phyloP scores from a whole-genome alignment of 2,113 vertebrate genomes.

The Neoarius graeffei region DNA sequence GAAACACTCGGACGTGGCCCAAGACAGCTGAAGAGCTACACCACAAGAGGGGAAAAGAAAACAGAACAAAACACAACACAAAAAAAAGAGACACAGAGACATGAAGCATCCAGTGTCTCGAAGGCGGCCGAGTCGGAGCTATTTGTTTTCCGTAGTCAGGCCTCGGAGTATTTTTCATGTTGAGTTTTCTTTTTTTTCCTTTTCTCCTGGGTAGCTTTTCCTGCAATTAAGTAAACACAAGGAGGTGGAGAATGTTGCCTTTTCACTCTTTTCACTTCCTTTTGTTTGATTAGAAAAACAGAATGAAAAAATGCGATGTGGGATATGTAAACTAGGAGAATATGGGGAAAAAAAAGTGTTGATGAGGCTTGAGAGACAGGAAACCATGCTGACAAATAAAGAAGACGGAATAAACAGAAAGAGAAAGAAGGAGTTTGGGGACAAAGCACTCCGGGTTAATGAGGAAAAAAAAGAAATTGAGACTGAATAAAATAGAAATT shows the following conservation, averaged over 20 bases:
- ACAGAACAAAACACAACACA: slow-evolving; percentile 41
- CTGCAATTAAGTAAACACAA: slow-evolving; percentile 53
- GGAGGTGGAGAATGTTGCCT: slow-evolving; percentile 41
- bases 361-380: slow-evolving; percentile 35
- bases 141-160: slow-evolving; percentile 46
- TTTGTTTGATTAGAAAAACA: slow-evolving; percentile 54
- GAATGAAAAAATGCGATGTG: slow-evolving; percentile 22
- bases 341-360: slow-evolving; percentile 23
- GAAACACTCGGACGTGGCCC: slow-evolving; percentile 48
- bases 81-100: slow-evolving; percentile 45
- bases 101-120: slow-evolving; percentile 42
- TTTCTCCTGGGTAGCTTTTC: slow-evolving; percentile 38
- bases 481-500: background rate
- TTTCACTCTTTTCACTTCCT: slow-evolving; percentile 45
- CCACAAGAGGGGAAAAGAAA: slow-evolving; percentile 40
- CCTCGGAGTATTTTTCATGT: slow-evolving; percentile 55
- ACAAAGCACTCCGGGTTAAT: background rate
- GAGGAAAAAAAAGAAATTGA: background rate
- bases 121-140: slow-evolving; percentile 39
- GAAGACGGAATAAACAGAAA: background rate
- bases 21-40: slow-evolving; percentile 55
- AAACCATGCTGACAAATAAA: slow-evolving; percentile 29
- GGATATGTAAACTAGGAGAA: slow-evolving; percentile 48
- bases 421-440: slow-evolving; percentile 6
- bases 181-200: background rate